phyloP scores from a whole-genome alignment of 2,888 invertebrate genomes.

The Nasonia oneida region DNA sequence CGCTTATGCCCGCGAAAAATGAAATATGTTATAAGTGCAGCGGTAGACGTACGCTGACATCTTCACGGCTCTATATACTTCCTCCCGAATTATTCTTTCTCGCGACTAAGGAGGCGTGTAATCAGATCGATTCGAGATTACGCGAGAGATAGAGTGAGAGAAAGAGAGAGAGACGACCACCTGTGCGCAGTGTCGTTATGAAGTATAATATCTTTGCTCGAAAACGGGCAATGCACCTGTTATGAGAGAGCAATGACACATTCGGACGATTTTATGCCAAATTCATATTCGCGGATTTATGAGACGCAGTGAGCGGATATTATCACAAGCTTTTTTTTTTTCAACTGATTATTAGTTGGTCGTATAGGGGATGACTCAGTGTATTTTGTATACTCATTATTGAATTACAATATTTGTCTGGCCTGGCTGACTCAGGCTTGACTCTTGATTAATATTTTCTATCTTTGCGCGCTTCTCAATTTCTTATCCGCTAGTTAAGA shows the following conservation, averaged over 20 bases:
- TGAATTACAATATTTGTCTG: neutral
- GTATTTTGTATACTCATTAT: neutral
- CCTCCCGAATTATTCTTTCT: neutral
- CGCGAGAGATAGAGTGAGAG: no score
- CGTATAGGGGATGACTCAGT: neutral
- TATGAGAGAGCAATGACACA: no score
- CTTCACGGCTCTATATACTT: neutral
- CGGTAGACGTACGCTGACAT: neutral
- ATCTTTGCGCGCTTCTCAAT: no score
- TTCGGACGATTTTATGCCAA: no score
- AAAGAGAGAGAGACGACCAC: neutral
- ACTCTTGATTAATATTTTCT: slow-evolving; percentile 8
- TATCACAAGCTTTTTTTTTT: neutral
- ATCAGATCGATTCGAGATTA: neutral
- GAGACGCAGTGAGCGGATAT: no score
- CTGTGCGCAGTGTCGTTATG: neutral
- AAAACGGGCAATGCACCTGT: no score
- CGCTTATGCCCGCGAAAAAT: slow-evolving; percentile 72
- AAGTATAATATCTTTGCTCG: no score
- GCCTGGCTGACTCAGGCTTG: neutral
- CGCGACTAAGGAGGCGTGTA: neutral
- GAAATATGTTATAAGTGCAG: slow-evolving; percentile 78
- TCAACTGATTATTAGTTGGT: neutral
- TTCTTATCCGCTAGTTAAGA: neutral
- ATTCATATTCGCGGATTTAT: no score